Evolutionary conservation across 2,888 invertebrate species (phyloP).

Genomic region (Dryadula phaetusa): DNA sequence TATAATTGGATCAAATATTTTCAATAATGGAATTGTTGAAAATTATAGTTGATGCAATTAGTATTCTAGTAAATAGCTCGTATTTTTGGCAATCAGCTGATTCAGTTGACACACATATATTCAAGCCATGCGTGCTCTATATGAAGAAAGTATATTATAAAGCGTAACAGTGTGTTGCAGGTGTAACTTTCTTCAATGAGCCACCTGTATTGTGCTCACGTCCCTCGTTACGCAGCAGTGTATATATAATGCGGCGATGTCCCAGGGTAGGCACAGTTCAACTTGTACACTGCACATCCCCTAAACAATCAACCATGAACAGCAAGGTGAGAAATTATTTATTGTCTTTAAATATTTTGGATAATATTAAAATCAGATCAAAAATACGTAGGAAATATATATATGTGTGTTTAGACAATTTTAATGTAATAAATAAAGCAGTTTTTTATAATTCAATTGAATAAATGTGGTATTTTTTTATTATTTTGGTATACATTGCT

Average conservation of each 20-base stretch:
- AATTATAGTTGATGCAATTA: not conserved
- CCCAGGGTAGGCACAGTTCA: constrained; percentile 68
- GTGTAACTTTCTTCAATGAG: constrained; percentile 81
- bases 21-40: too few species aligned
- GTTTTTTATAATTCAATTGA: too few species aligned
- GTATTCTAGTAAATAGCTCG: constrained; percentile 9
- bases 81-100: constrained; percentile 30
- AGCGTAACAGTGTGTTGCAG: constrained; percentile 61
- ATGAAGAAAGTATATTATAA: constrained; percentile 51
- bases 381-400: not conserved
- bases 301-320: constrained; percentile 77
- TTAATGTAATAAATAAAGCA: too few species aligned
- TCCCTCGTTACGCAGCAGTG: constrained; percentile 69
- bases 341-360: constrained; percentile 20
- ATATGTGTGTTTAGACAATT: not conserved
- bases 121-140: constrained; percentile 43
- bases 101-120: constrained; percentile 31
- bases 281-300: constrained; percentile 68
- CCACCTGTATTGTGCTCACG: constrained; percentile 76
- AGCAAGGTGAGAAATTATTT: constrained; percentile 70
- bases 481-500: too few species aligned
- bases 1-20: too few species aligned
- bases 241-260: constrained; percentile 72
- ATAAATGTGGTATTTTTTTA: too few species aligned
- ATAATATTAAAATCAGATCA: constrained; percentile 16